A percentile compares a stretch with the other conserved stretches of the same genome.
These are phyloP conservation scores for Gymnocheta viridis DNA, from an alignment of 2,888 invertebrate genomes.

Conservation along the genomic window DNA sequence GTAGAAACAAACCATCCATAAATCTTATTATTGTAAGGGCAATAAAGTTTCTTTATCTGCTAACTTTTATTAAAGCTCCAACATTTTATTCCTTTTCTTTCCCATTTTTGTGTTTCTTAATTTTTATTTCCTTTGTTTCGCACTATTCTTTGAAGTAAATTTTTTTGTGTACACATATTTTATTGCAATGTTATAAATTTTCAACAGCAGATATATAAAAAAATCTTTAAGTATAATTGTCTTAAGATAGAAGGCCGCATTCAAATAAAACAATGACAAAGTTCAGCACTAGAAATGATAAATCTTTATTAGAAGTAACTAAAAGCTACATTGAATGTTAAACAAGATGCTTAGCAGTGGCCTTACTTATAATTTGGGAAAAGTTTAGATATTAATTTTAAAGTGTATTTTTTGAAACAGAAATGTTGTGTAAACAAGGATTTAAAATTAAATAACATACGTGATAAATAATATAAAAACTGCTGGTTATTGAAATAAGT, in stretches of 20 bases:
- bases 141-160: not conserved
- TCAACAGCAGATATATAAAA: conserved; percentile 10
- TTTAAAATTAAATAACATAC: no score
- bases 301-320: not conserved
- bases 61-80: not conserved
- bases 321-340: not conserved
- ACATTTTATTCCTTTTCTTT: not conserved
- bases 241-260: not conserved
- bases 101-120: not conserved
- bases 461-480: no score
- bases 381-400: not conserved
- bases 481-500: no score
- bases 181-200: conserved; percentile 33
- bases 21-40: not conserved
- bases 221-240: conserved; percentile 6
- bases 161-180: not conserved
- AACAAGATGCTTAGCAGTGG: not conserved
- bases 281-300: conserved; percentile 7
- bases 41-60: not conserved
- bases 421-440: no score
- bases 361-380: not conserved
- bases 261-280: conserved; percentile 7
- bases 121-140: not conserved
- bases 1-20: conserved; percentile 23
- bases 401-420: no score